Base-by-base conservation (phyloP, 2,113 vertebrate genomes). In the Chlorocebus sabaeus region DNA sequence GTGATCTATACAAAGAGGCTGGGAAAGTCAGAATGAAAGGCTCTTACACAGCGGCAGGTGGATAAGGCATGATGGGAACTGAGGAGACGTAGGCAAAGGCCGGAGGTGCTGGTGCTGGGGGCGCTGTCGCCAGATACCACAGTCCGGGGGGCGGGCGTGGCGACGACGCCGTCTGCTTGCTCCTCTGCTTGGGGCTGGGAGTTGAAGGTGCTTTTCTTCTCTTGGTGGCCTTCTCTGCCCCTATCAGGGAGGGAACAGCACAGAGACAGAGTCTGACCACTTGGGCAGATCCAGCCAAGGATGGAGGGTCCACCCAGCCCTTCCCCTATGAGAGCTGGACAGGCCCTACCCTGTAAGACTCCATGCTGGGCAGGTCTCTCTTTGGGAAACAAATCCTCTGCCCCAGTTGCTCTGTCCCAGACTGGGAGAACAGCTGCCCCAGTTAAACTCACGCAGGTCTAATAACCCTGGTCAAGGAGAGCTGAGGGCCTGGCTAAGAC, bases 11-110 rank as follows among this genome's bases (percentile, higher is more conserved):
- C 2, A 23, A 5, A 48, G 43, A 25, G 64, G 68, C 32, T 3
- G 9, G 52, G 78, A 48, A 0, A 2, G 14, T 9, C 0, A 11
- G 8, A 9, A 8, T 0, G 14, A 55, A 75, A 43, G 43, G 72
- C 78, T 52, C 99, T 99, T 98, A 99, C 99, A 98, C 97, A 43
- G 99, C 8, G 13, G 98, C 70, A 18, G 99, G 82, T 4, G 95
- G 98, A 3, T 98, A 98, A 68, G 99, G 98, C 97, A 99, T 87
- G 64, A 98, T 64, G 1, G 99, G 99, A 57, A 99, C 55, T 0
- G 98, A 86, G 0, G 99, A 96, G 48, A 99, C 61, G 68, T 98
- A 99, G 97, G 98, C 16, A 3, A 98, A n/a, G 40, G 98, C 55
- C 0, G 98, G 0, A n/a, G 98, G 95, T 38, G 95, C 78, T 0